Base-by-base conservation (phyloP, 2,888 invertebrate species). In the Brachypterus glaber region DNA sequence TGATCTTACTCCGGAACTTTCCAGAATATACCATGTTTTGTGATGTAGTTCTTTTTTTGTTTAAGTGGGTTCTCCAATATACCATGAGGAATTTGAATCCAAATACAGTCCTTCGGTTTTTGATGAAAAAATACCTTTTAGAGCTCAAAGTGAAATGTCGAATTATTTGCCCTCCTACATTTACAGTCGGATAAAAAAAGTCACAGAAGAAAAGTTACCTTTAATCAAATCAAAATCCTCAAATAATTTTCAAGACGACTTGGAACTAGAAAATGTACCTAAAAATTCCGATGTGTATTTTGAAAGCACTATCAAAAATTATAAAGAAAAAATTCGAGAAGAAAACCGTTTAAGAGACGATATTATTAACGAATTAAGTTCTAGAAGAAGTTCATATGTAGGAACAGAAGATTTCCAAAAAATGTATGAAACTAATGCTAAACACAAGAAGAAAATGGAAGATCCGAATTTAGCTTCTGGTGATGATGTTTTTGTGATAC, bases 401-500 rank as follows among this genome's bases (percentile, higher is more conserved):
- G 30, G 40, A 8, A 27, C 30, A 1, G 24, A 40, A n/a, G n/a
- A 7, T 16, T 30, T 15, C 26, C 29, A 32, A 1, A 41, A 33
- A 17, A 14, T 37, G 9, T 30, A 48, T 27, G 37, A 33, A 24
- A 43, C 35, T 14, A 43, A 46, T 32, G 49, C 50, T 2, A 48
- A 51, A 41, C 45, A 52, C 30, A 46, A 48, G 29, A 15, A 46
- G 18, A 33, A 17, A 16, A 40, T 8, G 35, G 37, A 31, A 41
- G 40, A 24, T 32, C 34, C 12, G 43, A 43, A 30, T 30, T n/a
- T n/a, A n/a, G n/a, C 36, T 12, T 11, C 9, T 9, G 13, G 9
- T 15, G 27, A 43, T 17, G 44, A 46, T 17, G 33, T 44, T 33
- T 85, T 86, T 59, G 68, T 81, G 26, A 84, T 87, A 44, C 87